Percentiles rank a stretch among this genome's conserved stretches.
Evolutionary conservation across 2,888 invertebrate species (phyloP).

Genomic region (Rhorus exstirpatorius): DNA sequence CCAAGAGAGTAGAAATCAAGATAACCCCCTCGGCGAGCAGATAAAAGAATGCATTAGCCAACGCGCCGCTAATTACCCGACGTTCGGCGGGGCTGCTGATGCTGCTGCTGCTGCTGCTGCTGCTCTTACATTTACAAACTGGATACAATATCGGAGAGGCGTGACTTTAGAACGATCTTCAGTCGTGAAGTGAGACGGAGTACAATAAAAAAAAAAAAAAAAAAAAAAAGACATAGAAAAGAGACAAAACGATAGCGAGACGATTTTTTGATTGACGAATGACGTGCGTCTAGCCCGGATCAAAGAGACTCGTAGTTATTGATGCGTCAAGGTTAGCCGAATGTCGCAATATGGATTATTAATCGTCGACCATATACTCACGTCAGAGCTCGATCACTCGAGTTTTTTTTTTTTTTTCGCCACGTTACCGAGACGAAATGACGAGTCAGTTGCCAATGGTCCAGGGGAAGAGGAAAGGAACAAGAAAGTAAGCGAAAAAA

Average conservation of each 20-base stretch:
- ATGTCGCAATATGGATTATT: conserved; percentile 58
- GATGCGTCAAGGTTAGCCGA: conserved; percentile 43
- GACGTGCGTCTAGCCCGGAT: conserved; percentile 50
- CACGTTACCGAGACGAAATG: conserved; percentile 29
- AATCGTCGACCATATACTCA: conserved; percentile 51
- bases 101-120: conserved; percentile 54
- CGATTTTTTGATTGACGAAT: conserved; percentile 71
- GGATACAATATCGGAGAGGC: conserved; percentile 71
- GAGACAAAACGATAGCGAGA: conserved; percentile 77
- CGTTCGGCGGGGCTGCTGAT: conserved; percentile 56
- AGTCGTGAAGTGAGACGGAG: conserved; percentile 71
- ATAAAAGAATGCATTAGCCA: conserved; percentile 82
- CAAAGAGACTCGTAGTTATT: conserved; percentile 60
- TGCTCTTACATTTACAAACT: conserved; percentile 75
- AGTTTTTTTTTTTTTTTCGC: conserved; percentile 39
- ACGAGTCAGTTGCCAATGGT: conserved; percentile 40
- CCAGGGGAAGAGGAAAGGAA: conserved; percentile 7
- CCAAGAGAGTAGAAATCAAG: conserved; percentile 74
- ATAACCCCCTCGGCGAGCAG: conserved; percentile 77
- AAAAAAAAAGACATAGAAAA: conserved; percentile 49
- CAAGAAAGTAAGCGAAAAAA: conserved; percentile 13
- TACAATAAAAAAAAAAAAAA: not conserved
- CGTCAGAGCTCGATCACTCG: conserved; percentile 31
- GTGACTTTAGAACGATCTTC: conserved; percentile 72
- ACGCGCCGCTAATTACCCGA: conserved; percentile 80